phyloP scores from a whole-genome alignment of 2,113 vertebrate genomes.

The Cariama cristata region DNA sequence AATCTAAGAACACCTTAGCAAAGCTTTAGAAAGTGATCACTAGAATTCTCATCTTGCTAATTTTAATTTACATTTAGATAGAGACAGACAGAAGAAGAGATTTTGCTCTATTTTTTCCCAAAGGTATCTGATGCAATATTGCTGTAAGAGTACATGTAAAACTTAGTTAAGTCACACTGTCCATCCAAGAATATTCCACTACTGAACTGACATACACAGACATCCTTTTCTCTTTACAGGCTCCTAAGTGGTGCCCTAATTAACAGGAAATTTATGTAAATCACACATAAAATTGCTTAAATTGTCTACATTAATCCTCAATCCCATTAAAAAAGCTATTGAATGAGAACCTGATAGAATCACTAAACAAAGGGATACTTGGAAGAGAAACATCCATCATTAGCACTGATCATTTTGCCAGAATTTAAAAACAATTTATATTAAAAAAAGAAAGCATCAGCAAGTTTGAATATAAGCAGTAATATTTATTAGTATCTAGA shows the following conservation, averaged over 20 bases:
- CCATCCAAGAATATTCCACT: neutral
- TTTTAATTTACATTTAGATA: neutral
- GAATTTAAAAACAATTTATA: neutral
- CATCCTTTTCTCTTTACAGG: neutral
- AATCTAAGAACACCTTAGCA: neutral
- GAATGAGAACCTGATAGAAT: neutral
- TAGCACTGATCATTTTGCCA: neutral
- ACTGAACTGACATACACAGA: neutral
- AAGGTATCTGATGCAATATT: neutral
- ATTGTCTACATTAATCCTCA: neutral
- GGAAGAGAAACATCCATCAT: neutral
- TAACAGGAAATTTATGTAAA: neutral
- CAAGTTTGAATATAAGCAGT: neutral
- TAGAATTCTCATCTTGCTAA: neutral
- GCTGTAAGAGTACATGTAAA: neutral
- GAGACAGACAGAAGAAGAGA: neutral
- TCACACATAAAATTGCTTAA: neutral
- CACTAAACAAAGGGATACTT: neutral
- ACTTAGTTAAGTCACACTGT: neutral
- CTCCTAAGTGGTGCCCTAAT: neutral
- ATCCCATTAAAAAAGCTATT: neutral
- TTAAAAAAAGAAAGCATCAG: neutral
- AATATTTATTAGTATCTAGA: neutral
- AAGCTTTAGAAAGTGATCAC: neutral
- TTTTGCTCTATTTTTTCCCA: neutral